These are phyloP conservation scores for Hypocryptadius cinnamomeus DNA, from an alignment of 2,113 vertebrate genomes.

Conservation along the genomic window DNA sequence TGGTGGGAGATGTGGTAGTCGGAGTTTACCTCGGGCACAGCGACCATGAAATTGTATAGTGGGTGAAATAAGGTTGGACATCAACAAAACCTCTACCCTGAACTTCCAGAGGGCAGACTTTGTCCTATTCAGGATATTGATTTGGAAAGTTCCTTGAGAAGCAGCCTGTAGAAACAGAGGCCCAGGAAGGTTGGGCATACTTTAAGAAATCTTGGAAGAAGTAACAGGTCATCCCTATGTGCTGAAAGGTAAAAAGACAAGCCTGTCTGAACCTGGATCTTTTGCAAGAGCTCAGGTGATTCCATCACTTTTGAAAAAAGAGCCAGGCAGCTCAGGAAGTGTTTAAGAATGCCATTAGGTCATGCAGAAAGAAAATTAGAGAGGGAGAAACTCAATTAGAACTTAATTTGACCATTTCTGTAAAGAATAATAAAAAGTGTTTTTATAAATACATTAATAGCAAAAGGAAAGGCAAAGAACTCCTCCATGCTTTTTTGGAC, in stretches of 20 bases:
- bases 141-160: background rate
- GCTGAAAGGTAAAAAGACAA: background rate
- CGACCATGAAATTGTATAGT: rapidly evolving
- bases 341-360: background rate
- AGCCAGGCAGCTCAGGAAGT: background rate
- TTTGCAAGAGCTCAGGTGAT: background rate
- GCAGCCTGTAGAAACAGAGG: background rate
- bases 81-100: background rate
- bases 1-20: background rate
- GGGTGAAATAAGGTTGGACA: background rate
- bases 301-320: background rate
- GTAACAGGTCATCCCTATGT: background rate
- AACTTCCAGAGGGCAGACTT: background rate
- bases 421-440: background rate
- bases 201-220: background rate
- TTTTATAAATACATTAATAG: background rate
- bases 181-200: background rate
- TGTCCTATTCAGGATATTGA: background rate
- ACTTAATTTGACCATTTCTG: background rate
- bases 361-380: background rate
- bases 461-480: background rate
- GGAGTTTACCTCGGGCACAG: too few species aligned
- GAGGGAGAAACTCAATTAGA: background rate
- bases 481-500: background rate
- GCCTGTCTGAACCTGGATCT: background rate